These are phyloP conservation scores for Nyctibius bracteatus DNA, from an alignment of 2,113 vertebrate genomes.

Conservation along the genomic window DNA sequence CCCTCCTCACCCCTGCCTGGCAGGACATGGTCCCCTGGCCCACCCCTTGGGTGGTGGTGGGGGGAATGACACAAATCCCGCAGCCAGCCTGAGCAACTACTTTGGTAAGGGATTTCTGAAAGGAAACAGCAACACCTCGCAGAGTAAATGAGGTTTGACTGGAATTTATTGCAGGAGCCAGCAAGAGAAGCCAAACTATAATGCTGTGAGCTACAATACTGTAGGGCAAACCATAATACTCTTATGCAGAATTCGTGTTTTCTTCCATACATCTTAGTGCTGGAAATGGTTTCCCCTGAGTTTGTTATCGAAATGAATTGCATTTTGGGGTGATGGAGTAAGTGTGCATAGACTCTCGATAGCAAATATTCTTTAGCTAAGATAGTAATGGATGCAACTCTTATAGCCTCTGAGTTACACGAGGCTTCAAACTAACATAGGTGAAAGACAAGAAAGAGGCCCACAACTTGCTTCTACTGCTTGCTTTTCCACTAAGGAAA, in stretches of 20 bases:
- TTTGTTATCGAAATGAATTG: neutral
- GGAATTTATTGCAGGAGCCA: neutral
- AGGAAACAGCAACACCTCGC: neutral
- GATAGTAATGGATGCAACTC: neutral
- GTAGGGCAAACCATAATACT: neutral
- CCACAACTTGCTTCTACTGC: neutral
- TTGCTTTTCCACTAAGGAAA: neutral
- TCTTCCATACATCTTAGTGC: neutral
- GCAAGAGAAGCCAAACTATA: neutral
- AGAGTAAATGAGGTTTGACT: neutral
- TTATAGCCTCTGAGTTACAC: neutral
- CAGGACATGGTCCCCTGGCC: neutral
- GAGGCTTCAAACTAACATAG: neutral
- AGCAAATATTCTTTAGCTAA: neutral
- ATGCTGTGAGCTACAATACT: neutral
- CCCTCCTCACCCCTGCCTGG: neutral
- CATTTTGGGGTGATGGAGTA: neutral
- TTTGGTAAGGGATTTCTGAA: neutral
- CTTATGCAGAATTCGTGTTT: neutral
- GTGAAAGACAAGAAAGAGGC: neutral
- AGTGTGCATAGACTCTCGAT: neutral
- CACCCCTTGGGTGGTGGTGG: fast-evolving
- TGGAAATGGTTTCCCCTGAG: neutral
- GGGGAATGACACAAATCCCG: fast-evolving
- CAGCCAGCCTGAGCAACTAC: neutral